Evolutionary conservation across 2,888 invertebrate genomes (phyloP), one percentile per base, ranked within the genome.

Genomic region (Scaeva pyrastri): DNA sequence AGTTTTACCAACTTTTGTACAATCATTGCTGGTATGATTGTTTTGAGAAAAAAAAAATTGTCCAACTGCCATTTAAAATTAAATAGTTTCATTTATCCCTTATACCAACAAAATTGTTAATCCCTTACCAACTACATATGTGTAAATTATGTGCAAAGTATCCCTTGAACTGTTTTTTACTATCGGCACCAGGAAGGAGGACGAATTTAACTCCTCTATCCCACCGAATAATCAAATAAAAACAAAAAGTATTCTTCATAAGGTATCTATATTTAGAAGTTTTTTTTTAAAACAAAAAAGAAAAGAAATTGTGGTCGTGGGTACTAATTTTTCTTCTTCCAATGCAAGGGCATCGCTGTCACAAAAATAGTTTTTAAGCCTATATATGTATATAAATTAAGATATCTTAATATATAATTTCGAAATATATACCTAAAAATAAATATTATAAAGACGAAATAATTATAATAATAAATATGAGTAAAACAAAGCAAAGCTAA

Each of bases 281-380:
- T n/a, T n/a, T 52, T 23, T 52, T 23, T 14, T 23, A 23, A 23
- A 52, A 36, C 0, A 3, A 12, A 39, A 58, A 14, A 39, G 14
- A 14, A 58, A 48, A 19, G 7, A n/a, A n/a, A 1, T 21, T 21
- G 39, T 60, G 7, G 14, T 60, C 21, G 21, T 14, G 39, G 60
- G 60, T 60, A 60, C 60, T 60, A 60, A 21, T 41, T 60, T 58
- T 14, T 60, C 52, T 60, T 58, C 60, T 60, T 60, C 60, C 60
- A 60, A 60, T 60, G 60, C 60, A 60, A 41, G 60, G 60, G 60
- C 60, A 60, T 60, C 60, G 41, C 60, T 60, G 60, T 60, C 60
- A 60, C 3, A 55, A 55, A 60, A 41, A 39, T 60, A 60, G 60
- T 41, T 60, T 4, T 41, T 60, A 60, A 60, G 41, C 36, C 19